Evolutionary conservation across 2,888 invertebrate genomes (phyloP), one percentile per base, ranked within the genome.

Genomic region (Melieria omissa): DNA sequence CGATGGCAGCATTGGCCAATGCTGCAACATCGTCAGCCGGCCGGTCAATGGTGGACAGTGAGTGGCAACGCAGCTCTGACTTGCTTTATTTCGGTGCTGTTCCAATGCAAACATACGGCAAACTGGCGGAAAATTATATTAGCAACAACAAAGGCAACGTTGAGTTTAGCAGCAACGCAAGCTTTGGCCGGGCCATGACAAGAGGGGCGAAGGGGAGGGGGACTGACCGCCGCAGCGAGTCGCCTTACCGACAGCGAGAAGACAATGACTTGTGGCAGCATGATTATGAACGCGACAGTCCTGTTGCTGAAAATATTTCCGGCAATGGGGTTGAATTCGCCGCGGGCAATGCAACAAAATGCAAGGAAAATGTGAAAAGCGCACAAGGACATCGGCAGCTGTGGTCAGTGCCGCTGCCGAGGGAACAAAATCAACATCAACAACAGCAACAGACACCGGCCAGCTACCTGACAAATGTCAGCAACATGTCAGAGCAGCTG

Each of bases 241-340:
- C 42, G 9, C 42, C 67, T 16, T 58, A 71, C 63, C 44, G 65
- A 54, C 52, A 70, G 60, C 45, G 1, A 46, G 57, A 55, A 44
- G 47, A 57, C 64, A 69, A 74, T 74, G 75, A 73, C 75, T 52
- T 6, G n/a, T 41, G 12, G 6, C 7, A 12, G 14, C 4, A 45
- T 60, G 54, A 67, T 49, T 7, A 49, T 42, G 66, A 71, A 8
- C n/a, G 2, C 29, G 3, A 64, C 12, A 44, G 55, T 14, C n/a
- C 7, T 44, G 46, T 29, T 57, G 42, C 63, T 64, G 55, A 7
- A 41, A 44, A n/a, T 65, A 52, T 55, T 57, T 54, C 45, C 46
- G 52, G 12, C 55, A n/a, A 9, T 70, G 47, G 16, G 41, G 42
- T 57, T 80, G 78, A 80, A 81, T 78, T 78, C 75, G 78, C 83